Percentiles rank a stretch among this genome's conserved stretches.
Conservation (phyloP, 2,113 vertebrate genomes). For the Pygoscelis antarcticus region DNA sequence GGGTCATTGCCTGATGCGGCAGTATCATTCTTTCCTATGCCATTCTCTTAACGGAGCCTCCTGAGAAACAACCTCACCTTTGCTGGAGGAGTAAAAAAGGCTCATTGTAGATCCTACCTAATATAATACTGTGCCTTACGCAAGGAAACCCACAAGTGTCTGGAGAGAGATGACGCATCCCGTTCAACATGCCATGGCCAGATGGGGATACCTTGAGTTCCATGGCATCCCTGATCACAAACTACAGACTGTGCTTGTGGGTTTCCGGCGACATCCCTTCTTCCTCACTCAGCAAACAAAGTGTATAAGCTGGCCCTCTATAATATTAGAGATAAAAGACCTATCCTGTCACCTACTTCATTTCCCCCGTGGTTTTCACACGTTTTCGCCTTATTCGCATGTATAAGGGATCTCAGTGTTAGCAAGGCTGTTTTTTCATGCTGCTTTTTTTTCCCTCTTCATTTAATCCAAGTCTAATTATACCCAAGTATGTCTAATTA, state of each 20-base stretch:
- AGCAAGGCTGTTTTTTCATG: background rate
- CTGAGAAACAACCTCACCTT: conserved; percentile 28
- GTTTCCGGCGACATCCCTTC: background rate
- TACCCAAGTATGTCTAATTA: conserved; percentile 62
- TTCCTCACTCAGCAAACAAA: background rate
- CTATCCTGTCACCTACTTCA: background rate
- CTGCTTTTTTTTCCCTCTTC: background rate
- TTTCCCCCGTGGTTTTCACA: conserved; percentile 41
- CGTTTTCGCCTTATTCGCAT: background rate
- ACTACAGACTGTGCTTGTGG: background rate
- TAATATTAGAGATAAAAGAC: background rate
- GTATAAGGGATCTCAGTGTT: conserved; percentile 24
- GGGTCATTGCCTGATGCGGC: background rate
- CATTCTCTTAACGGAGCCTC: background rate
- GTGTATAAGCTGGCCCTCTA: background rate
- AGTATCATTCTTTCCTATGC: conserved; percentile 16
- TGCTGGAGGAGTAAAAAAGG: conserved; percentile 19
- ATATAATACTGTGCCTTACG: background rate
- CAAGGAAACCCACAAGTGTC: background rate
- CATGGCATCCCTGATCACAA: background rate
- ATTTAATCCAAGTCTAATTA: conserved; percentile 61
- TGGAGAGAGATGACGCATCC: background rate
- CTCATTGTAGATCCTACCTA: background rate
- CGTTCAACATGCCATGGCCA: background rate
- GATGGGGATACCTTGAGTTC: background rate